Evolutionary conservation across 2,113 vertebrate species (phyloP).

Genomic region (Procapra przewalskii): DNA sequence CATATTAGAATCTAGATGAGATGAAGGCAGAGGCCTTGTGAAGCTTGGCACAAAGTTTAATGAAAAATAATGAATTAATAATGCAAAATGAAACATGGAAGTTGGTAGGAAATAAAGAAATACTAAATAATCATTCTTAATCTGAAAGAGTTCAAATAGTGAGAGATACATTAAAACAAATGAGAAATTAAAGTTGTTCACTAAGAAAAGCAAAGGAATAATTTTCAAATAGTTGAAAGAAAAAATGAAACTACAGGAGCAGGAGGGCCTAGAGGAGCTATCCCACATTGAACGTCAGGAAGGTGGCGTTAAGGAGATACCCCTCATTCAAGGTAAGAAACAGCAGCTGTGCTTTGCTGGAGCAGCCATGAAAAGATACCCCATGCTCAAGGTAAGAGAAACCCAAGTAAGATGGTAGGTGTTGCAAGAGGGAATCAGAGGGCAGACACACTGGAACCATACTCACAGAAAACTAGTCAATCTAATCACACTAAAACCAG

Average conservation of each 20-base stretch:
- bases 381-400: too few species aligned
- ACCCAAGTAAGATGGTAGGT: too few species aligned
- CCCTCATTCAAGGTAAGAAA: too few species aligned
- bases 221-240: background rate
- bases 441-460: too few species aligned
- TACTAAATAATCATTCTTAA: background rate
- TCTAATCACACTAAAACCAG: too few species aligned
- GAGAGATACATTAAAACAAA: background rate
- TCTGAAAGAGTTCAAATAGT: background rate
- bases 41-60: background rate
- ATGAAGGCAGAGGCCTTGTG: background rate
- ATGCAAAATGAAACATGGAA: background rate
- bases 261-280: too few species aligned
- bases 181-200: background rate
- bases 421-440: too few species aligned
- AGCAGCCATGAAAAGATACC: too few species aligned
- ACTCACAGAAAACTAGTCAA: too few species aligned
- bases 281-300: background rate
- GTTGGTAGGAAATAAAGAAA: background rate
- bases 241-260: background rate
- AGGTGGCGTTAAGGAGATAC: background rate
- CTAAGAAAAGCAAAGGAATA: background rate
- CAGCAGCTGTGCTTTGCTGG: too few species aligned
- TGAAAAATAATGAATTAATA: background rate
- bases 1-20: background rate